Conservation (phyloP, 2,113 vertebrate species). For the Pseudorhombus dupliciocellatus region DNA sequence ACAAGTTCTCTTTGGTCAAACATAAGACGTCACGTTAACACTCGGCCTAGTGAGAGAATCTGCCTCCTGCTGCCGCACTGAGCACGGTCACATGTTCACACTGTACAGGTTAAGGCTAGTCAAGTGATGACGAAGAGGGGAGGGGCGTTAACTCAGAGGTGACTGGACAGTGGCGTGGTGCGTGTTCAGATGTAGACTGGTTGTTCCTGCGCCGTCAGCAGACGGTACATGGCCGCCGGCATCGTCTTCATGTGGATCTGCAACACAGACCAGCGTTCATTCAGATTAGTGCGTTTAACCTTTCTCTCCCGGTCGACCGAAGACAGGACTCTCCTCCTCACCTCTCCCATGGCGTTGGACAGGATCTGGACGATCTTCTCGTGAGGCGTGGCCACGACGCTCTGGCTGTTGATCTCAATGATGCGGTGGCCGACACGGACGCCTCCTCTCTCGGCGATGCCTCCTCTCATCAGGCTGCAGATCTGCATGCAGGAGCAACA, state of each 20-base stretch:
- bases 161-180: constrained; percentile 10
- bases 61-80: constrained; percentile 50
- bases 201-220: constrained; percentile 97
- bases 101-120: constrained; percentile 81
- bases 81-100: constrained; percentile 44
- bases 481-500: constrained; percentile 80
- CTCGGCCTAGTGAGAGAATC: constrained; percentile 56
- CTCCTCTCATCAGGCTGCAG: constrained; percentile 98
- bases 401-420: constrained; percentile 97
- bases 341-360: constrained; percentile 98
- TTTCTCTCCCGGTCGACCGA: too few species aligned
- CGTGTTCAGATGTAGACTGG: constrained; percentile 93
- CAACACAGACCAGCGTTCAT: constrained; percentile 1
- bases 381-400: constrained; percentile 95
- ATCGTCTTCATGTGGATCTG: constrained; percentile 99
- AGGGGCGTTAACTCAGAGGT: constrained; percentile 13
- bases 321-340: constrained; percentile 59
- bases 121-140: constrained; percentile 49
- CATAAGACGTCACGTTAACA: constrained; percentile 57
- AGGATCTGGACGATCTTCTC: constrained; percentile 98
- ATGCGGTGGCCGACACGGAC: constrained; percentile 97
- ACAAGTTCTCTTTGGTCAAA: constrained; percentile 74
- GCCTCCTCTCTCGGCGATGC: constrained; percentile 94
- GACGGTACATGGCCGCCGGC: constrained; percentile 98
- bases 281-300: background rate